phyloP scores from a whole-genome alignment of 1,140 invertebrate genomes.

The Penaeus japonicus region DNA sequence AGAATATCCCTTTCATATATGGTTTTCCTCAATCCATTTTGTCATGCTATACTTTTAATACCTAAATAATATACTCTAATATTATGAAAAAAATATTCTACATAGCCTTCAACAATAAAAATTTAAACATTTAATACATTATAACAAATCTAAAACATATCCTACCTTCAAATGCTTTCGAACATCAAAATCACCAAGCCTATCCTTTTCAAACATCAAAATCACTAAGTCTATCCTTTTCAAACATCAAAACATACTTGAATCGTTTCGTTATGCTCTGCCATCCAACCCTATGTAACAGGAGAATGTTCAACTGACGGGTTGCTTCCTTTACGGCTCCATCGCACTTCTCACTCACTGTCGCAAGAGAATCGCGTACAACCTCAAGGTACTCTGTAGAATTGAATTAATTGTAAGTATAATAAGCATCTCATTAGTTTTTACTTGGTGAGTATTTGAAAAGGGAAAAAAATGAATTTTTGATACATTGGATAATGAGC shows the following conservation, averaged over 20 bases:
- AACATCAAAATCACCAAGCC: not conserved
- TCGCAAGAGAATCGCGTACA: slow-evolving; percentile 74
- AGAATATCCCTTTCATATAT: too few species aligned
- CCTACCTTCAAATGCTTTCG: too few species aligned
- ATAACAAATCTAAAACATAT: too few species aligned
- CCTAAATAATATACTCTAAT: too few species aligned
- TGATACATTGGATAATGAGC: too few species aligned
- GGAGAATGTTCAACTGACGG: slow-evolving; percentile 60
- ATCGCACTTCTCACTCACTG: slow-evolving; percentile 71
- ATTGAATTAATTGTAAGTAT: not conserved
- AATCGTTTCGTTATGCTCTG: slow-evolving; percentile 52
- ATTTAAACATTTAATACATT: too few species aligned
- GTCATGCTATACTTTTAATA: too few species aligned
- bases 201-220: not conserved
- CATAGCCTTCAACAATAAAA: too few species aligned
- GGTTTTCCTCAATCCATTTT: too few species aligned
- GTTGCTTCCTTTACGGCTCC: slow-evolving; percentile 61
- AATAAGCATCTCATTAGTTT: not conserved
- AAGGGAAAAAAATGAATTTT: too few species aligned
- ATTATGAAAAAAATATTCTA: too few species aligned
- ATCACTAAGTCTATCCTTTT: not conserved
- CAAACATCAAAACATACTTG: slow-evolving; percentile 57
- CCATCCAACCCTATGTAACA: slow-evolving; percentile 59
- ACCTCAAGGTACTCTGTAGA: slow-evolving; percentile 70
- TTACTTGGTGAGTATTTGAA: not conserved